Conservation (phyloP, 2,797 vertebrate species). For the Arctocebus calabarensis region DNA sequence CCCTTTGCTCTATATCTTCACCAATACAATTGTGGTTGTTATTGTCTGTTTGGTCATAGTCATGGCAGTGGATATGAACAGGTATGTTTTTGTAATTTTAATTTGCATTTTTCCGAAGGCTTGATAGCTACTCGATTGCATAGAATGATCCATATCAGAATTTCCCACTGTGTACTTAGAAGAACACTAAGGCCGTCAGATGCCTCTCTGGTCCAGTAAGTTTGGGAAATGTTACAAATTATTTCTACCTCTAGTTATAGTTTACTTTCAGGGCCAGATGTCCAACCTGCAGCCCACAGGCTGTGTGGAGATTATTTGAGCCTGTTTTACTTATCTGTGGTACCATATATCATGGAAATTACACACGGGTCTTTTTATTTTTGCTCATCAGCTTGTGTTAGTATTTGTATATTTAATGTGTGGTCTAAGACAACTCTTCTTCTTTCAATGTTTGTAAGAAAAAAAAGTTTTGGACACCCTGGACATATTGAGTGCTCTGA, state of each 20-base stretch:
- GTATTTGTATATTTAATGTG: no score
- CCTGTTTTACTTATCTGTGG: no score
- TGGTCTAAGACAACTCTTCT: no score
- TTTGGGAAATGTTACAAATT: slow-evolving; percentile 6
- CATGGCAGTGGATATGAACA: neutral
- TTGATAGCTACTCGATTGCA: neutral
- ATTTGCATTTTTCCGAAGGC: neutral
- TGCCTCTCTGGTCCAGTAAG: neutral
- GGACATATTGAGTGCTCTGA: neutral
- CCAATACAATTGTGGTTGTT: neutral
- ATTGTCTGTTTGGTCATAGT: neutral
- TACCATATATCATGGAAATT: no score
- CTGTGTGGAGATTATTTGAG: no score
- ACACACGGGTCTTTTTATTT: no score
- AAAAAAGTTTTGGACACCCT: no score
- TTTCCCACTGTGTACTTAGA: neutral
- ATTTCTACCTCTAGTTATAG: neutral
- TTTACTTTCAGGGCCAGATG: neutral
- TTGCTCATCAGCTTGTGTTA: no score
- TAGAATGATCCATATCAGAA: neutral
- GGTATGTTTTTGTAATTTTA: neutral
- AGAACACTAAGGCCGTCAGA: neutral
- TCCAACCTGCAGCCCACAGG: no score
- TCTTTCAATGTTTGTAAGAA: no score
- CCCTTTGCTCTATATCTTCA: accelerated